phyloP scores from a whole-genome alignment of 2,888 invertebrate species.

The Aromia moschata region DNA sequence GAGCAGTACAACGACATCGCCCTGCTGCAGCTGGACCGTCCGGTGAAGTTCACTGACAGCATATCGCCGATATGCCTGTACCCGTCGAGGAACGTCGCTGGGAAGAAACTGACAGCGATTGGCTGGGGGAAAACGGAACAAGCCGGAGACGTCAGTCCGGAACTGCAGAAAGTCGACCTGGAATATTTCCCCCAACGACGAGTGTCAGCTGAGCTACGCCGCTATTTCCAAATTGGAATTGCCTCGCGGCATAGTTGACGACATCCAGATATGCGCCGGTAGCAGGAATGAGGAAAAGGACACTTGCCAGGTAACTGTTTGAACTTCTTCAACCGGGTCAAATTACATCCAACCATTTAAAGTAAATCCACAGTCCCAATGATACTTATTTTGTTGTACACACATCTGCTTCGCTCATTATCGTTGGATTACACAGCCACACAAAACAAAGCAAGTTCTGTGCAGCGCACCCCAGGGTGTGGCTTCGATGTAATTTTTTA shows the following conservation, averaged over 20 bases:
- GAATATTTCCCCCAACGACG: conserved; percentile 49
- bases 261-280: conserved; percentile 65
- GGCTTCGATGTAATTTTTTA: too few species aligned
- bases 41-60: conserved; percentile 57
- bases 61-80: conserved; percentile 65
- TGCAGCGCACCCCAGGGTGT: too few species aligned
- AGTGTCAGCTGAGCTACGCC: conserved; percentile 53
- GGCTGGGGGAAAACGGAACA: conserved; percentile 63
- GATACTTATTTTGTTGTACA: too few species aligned
- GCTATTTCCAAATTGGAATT: conserved; percentile 49
- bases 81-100: conserved; percentile 35
- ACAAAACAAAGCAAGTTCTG: too few species aligned
- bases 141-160: conserved; percentile 47
- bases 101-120: conserved; percentile 56
- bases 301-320: conserved; percentile 64
- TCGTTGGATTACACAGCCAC: too few species aligned
- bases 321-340: too few species aligned
- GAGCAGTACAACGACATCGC: conserved; percentile 66
- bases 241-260: conserved; percentile 56
- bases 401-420: too few species aligned
- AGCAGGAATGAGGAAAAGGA: conserved; percentile 59
- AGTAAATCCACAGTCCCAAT: too few species aligned
- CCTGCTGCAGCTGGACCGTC: conserved; percentile 60
- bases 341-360: too few species aligned
- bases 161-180: conserved; percentile 63